Base-by-base conservation (phyloP, 2,888 invertebrate genomes). In the Adelognathus sp. region DNA sequence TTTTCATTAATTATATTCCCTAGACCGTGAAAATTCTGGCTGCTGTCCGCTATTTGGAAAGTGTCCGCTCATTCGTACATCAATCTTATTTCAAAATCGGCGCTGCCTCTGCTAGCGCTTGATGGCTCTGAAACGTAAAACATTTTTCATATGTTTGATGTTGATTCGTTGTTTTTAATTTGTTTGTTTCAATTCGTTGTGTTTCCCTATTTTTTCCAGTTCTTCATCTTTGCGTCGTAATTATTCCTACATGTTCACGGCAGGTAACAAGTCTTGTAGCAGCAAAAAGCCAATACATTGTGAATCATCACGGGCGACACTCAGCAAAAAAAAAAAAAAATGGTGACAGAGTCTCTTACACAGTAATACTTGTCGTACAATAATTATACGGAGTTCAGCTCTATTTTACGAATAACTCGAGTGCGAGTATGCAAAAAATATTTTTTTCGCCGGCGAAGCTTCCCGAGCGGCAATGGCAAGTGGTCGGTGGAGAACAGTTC, bases 361-460 rank as follows among this genome's bases (percentile, higher is more conserved):
- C 44, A 16, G 31, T 54, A 44, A n/a, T n/a, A n/a, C 60, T 70
- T 64, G 60, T 52, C 64, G n/a, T 31, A 36, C 44, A 79, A 74
- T 60, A 60, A 44, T 70, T 64, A 60, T 44, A 52, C 44, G 31
- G 66, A 31, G 66, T 60, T 69, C 9, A 74, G 41, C 60, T 78
- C 69, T 66, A 74, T 79, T 60, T 60, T 61, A 2, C 52, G 64
- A 61, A 66, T 52, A 78, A 74, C 64, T 52, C 60, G 41, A 21
- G 74, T 70, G 44, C 29, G 29, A 70, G 70, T 70, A 61, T 54
- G 64, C 54, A 66, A 41, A 63, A 72, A 69, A 58, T 56, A 61
- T 46, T 63, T 39, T 41, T 58, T 6, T 39, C 29, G 44, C 66
- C 31, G 36, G 44, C 36, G 18, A 16, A 46, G 52, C 33, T 79